phyloP scores from a whole-genome alignment of 2,113 vertebrate species.

The Pseudopipra pipra region DNA sequence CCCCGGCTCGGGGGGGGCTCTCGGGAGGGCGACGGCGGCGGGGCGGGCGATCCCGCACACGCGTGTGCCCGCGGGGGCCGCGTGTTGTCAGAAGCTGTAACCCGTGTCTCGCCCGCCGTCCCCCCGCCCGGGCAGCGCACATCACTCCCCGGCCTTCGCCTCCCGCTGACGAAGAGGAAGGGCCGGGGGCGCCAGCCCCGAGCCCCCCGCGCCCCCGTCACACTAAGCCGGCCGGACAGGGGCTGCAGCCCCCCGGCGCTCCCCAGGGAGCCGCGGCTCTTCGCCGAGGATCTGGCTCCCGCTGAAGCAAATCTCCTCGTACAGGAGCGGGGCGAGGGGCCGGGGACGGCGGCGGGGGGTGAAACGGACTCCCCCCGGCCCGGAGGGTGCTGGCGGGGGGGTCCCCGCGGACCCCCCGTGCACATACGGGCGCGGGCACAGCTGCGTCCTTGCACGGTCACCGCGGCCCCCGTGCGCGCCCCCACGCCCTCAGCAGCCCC shows the following conservation, averaged over 20 bases:
- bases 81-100: conserved; percentile 33
- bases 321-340: background rate
- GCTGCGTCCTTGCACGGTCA: background rate
- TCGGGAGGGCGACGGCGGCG: background rate
- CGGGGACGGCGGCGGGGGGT: background rate
- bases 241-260: conserved; percentile 25
- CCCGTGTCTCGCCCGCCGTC: background rate
- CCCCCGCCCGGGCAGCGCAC: background rate
- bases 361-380: background rate
- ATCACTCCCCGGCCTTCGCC: conserved; percentile 35
- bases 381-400: background rate
- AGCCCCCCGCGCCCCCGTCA: conserved; percentile 29
- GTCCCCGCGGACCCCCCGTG: background rate
- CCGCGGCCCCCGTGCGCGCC: rapidly evolving
- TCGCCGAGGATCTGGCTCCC: background rate
- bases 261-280: conserved; percentile 3
- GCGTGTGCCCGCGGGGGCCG: background rate
- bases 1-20: rapidly evolving
- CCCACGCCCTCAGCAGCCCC: background rate
- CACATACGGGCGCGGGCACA: rapidly evolving
- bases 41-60: background rate
- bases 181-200: conserved; percentile 17
- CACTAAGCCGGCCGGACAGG: conserved; percentile 35
- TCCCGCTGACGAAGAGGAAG: conserved; percentile 43
- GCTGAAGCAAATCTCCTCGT: conserved; percentile 41